Conservation (phyloP, 2,888 invertebrate genomes). For the Microctonus aethiopoides region DNA sequence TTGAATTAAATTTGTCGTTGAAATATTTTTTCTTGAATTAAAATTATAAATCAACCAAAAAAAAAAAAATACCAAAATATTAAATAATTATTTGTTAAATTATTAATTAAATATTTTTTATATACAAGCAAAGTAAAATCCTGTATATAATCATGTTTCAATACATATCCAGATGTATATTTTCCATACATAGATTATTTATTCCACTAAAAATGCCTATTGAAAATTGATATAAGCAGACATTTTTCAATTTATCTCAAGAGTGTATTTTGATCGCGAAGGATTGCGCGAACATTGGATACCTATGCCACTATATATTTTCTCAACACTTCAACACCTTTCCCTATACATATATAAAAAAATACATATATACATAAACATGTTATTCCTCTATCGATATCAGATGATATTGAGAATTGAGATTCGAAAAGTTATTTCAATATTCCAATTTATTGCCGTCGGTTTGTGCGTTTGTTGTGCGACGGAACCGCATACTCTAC, state of each 20-base stretch:
- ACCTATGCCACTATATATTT: constrained; percentile 19
- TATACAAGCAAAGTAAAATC: too few relatives aligned
- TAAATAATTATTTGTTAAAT: too few relatives aligned
- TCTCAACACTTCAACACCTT: neutral
- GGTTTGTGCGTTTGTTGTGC: neutral
- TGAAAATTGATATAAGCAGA: constrained; percentile 54
- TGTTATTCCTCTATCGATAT: constrained; percentile 1
- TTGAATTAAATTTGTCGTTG: too few relatives aligned
- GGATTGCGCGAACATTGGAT: constrained; percentile 53
- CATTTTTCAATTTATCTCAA: constrained; percentile 65
- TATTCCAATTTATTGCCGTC: constrained; percentile 39
- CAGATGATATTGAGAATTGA: constrained; percentile 46
- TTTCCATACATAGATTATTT: too few relatives aligned
- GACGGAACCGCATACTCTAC: neutral
- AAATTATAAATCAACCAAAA: too few relatives aligned
- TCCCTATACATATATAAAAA: neutral
- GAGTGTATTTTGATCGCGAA: constrained; percentile 57
- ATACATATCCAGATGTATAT: too few relatives aligned
- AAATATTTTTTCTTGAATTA: too few relatives aligned
- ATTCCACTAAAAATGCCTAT: too few relatives aligned
- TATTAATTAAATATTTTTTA: too few relatives aligned
- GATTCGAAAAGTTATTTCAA: constrained; percentile 53
- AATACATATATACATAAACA: neutral
- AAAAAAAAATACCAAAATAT: too few relatives aligned
- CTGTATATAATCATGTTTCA: too few relatives aligned